Evolutionary conservation across 2,113 vertebrate genomes (phyloP).

Genomic region (Emberiza fucata): DNA sequence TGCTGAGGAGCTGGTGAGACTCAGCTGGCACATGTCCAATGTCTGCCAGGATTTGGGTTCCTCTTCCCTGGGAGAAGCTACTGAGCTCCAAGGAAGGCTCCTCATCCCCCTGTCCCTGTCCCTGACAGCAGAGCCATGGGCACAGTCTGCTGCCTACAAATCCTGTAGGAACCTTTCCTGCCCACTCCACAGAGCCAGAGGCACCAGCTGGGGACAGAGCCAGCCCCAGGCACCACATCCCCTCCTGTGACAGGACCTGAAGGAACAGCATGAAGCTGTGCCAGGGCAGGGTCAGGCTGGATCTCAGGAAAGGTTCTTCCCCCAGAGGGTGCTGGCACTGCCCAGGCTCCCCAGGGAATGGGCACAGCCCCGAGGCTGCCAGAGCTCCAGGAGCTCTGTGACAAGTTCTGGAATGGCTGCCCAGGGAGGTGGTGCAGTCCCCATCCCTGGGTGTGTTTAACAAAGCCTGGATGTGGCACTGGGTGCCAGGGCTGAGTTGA

Average conservation of each 20-base stretch:
- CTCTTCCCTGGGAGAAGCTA: neutral
- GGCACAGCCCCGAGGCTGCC: fast-evolving
- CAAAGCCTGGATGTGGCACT: neutral
- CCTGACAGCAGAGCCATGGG: neutral
- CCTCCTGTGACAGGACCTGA: neutral
- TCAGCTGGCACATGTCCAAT: neutral
- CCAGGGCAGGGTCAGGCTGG: neutral
- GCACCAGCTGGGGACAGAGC: neutral
- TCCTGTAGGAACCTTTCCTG: neutral
- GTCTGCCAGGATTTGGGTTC: neutral
- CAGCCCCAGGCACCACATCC: neutral
- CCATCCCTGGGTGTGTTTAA: neutral
- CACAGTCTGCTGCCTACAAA: neutral
- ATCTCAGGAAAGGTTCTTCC: neutral
- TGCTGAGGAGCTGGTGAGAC: neutral
- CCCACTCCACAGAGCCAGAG: neutral
- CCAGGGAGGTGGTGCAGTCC: neutral
- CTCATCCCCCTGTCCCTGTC: neutral
- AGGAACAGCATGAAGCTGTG: neutral
- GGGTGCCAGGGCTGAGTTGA: neutral
- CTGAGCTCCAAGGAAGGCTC: neutral
- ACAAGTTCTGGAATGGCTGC: neutral
- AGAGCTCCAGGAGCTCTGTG: neutral
- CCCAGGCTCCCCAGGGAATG: neutral
- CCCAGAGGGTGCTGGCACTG: neutral